phyloP scores from a whole-genome alignment of 2,888 invertebrate species.

The Rhorus exstirpatorius region DNA sequence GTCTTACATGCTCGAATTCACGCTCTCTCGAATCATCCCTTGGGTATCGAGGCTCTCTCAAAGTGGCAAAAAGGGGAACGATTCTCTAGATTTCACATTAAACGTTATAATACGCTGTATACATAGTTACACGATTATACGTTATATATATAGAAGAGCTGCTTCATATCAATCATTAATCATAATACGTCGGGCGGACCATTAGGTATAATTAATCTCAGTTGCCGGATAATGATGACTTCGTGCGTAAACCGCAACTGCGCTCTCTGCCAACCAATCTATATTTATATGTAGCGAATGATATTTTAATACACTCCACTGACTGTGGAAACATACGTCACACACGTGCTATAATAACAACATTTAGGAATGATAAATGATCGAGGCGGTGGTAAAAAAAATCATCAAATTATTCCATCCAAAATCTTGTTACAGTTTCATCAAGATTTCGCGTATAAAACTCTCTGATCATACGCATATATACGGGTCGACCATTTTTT shows the following conservation, averaged over 20 bases:
- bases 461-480: neutral
- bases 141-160: constrained; percentile 18
- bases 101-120: constrained; percentile 51
- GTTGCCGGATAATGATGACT: constrained; percentile 60
- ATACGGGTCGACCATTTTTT: constrained; percentile 22
- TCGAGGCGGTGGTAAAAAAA: constrained; percentile 50
- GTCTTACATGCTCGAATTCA: constrained; percentile 46
- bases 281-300: constrained; percentile 70
- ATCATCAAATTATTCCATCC: constrained; percentile 54
- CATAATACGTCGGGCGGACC: constrained; percentile 65
- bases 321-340: constrained; percentile 49
- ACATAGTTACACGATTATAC: neutral
- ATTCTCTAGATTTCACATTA: constrained; percentile 49
- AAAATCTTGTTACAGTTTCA: constrained; percentile 39
- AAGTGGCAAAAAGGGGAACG: constrained; percentile 32
- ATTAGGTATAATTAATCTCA: constrained; percentile 69
- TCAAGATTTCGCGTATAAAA: constrained; percentile 27
- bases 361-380: constrained; percentile 54
- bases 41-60: constrained; percentile 22
- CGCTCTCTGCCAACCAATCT: constrained; percentile 54
- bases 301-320: constrained; percentile 59
- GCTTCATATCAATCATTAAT: constrained; percentile 65
- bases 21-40: constrained; percentile 52
- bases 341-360: constrained; percentile 58
- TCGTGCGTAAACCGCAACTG: constrained; percentile 50